Evolutionary conservation across 2,113 vertebrate species (phyloP).

Genomic region (Sylvia atricapilla): DNA sequence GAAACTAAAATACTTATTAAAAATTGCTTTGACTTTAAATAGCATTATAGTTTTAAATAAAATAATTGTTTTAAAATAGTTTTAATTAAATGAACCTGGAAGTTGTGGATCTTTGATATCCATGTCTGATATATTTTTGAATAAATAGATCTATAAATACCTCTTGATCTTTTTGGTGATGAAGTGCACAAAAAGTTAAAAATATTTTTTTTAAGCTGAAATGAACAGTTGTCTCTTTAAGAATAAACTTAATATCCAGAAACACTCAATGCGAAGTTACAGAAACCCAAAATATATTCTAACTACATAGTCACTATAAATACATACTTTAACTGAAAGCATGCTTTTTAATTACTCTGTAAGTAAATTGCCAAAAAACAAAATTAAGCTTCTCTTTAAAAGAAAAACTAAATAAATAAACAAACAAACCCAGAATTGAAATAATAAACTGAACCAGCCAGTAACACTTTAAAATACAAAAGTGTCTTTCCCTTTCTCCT

Average conservation of each 20-base stretch:
- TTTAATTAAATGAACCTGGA: slow-evolving; percentile 70
- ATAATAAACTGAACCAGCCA: slow-evolving; percentile 79
- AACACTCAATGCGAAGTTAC: slow-evolving; percentile 49
- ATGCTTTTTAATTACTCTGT: slow-evolving; percentile 52
- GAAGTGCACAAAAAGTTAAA: slow-evolving; percentile 49
- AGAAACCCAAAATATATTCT: slow-evolving; percentile 55
- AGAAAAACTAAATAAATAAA: slow-evolving; percentile 74
- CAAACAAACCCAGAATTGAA: slow-evolving; percentile 59
- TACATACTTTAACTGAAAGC: slow-evolving; percentile 38
- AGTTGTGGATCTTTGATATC: slow-evolving; percentile 66
- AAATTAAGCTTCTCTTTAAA: slow-evolving; percentile 56
- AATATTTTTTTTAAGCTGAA: slow-evolving; percentile 10
- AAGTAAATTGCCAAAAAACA: slow-evolving; percentile 37
- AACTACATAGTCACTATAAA: slow-evolving; percentile 56
- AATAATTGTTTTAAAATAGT: slow-evolving; percentile 68
- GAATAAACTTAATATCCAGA: slow-evolving; percentile 53
- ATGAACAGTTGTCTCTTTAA: slow-evolving; percentile 51
- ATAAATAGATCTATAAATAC: slow-evolving; percentile 77
- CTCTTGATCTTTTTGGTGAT: slow-evolving; percentile 66
- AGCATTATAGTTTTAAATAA: slow-evolving; percentile 69
- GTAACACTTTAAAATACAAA: slow-evolving; percentile 64
- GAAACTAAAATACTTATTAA: slow-evolving; percentile 13
- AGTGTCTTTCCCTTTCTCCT: slow-evolving; percentile 50
- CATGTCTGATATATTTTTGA: slow-evolving; percentile 65
- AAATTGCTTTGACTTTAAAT: slow-evolving; percentile 37